phyloP scores from a whole-genome alignment of 2,888 invertebrate genomes.

The Amphipyra tragopoginis region DNA sequence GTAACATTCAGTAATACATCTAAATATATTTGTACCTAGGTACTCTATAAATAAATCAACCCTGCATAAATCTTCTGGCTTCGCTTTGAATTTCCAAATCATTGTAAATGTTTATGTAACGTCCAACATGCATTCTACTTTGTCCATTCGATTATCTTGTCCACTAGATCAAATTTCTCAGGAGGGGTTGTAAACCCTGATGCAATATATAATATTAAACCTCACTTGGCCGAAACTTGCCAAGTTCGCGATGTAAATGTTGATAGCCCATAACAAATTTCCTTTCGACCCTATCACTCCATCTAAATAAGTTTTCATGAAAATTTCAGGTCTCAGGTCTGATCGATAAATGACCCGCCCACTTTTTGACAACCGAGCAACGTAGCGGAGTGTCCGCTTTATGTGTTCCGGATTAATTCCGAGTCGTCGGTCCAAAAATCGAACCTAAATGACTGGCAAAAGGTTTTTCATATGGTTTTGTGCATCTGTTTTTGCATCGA shows the following conservation, averaged over 20 bases:
- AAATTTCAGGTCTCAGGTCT: not conserved
- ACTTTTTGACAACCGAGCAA: constrained; percentile 1
- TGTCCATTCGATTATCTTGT: constrained; percentile 27
- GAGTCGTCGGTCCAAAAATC: not conserved
- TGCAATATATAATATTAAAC: constrained; percentile 19
- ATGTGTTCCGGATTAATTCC: not conserved
- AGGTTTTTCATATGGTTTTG: not conserved
- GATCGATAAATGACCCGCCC: constrained; percentile 7
- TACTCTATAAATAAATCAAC: not conserved
- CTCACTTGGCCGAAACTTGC: constrained; percentile 1
- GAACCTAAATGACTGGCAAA: not conserved
- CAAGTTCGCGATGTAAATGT: constrained; percentile 6
- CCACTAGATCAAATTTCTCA: constrained; percentile 22
- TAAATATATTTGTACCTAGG: not conserved
- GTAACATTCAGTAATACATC: not conserved
- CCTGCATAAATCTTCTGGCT: not conserved
- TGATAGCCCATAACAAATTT: constrained; percentile 4
- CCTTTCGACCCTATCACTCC: constrained; percentile 1
- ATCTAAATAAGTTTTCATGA: constrained; percentile 13
- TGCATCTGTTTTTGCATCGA: not conserved
- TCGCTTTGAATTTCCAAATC: constrained; percentile 2
- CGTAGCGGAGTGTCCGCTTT: not conserved
- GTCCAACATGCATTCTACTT: constrained; percentile 4
- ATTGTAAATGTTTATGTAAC: not conserved
- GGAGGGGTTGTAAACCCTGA: constrained; percentile 20